Evolutionary conservation across 2,888 invertebrate genomes (phyloP).

Genomic region (Petrolisthes cinctipes): DNA sequence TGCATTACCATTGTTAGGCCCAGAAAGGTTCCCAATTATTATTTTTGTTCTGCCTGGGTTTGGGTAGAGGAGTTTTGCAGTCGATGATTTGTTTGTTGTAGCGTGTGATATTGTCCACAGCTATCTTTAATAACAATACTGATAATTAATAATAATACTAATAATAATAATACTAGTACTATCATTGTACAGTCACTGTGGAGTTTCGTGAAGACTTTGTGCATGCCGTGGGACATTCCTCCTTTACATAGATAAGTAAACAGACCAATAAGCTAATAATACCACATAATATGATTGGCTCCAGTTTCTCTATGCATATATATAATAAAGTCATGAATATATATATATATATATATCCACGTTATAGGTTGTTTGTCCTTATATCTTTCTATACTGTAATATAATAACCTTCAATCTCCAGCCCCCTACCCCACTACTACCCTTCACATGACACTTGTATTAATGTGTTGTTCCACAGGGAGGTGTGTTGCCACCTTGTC

Average conservation of each 20-base stretch:
- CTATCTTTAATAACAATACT: slow-evolving; percentile 37
- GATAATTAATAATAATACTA: slow-evolving; percentile 4
- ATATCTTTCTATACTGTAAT: slow-evolving; percentile 3
- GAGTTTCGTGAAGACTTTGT: slow-evolving; percentile 39
- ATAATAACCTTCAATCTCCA: slow-evolving; percentile 8
- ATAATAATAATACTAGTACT: slow-evolving; percentile 1
- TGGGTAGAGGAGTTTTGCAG: slow-evolving; percentile 42
- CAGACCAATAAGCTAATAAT: slow-evolving; percentile 11
- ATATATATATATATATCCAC: background rate
- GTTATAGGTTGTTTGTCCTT: slow-evolving; percentile 18
- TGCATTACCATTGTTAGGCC: slow-evolving; percentile 1
- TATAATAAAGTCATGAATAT: background rate
- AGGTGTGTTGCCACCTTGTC: too few species aligned
- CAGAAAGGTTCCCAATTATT: background rate
- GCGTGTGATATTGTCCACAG: slow-evolving; percentile 51
- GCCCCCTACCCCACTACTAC: background rate
- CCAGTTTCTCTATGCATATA: slow-evolving; percentile 25
- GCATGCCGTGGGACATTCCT: slow-evolving; percentile 47
- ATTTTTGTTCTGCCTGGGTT: slow-evolving; percentile 8
- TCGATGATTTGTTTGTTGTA: slow-evolving; percentile 7
- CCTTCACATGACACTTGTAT: background rate
- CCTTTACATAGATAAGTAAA: slow-evolving; percentile 21
- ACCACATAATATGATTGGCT: slow-evolving; percentile 1
- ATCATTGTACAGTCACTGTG: slow-evolving; percentile 35
- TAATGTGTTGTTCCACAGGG: too few species aligned